Evolutionary conservation across 2,797 vertebrate species (phyloP).

Genomic region (Micropoecilia bifurca): DNA sequence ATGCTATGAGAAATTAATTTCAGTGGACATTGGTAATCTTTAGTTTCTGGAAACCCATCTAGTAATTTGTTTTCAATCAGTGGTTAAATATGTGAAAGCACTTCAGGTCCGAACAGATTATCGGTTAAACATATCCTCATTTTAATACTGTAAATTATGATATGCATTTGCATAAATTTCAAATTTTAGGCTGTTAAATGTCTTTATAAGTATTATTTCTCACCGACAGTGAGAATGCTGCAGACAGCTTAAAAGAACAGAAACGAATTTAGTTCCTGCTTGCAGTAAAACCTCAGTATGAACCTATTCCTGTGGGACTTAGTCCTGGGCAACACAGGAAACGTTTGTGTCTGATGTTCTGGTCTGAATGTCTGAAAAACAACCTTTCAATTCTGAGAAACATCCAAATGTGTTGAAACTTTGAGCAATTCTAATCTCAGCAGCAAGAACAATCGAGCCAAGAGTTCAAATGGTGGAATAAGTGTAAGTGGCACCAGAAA

Average conservation of each 20-base stretch:
- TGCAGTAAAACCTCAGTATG: background rate
- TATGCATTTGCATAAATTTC: background rate
- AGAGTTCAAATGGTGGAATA: slow-evolving; percentile 9
- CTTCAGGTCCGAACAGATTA: background rate
- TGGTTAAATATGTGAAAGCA: background rate
- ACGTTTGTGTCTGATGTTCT: background rate
- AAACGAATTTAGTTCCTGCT: background rate
- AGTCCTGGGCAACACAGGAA: background rate
- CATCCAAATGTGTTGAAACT: background rate
- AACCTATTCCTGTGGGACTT: background rate
- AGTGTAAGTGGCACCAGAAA: slow-evolving; percentile 9
- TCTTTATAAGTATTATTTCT: background rate
- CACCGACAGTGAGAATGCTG: background rate
- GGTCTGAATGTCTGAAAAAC: background rate
- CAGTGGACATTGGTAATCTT: background rate
- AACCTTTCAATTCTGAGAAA: background rate
- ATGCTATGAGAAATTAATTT: background rate
- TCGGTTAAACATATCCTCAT: background rate
- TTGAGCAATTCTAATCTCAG: background rate
- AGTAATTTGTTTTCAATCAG: background rate
- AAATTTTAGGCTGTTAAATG: background rate
- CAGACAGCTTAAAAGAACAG: background rate
- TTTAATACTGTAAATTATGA: background rate
- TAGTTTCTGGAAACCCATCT: background rate
- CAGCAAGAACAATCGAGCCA: background rate